These are phyloP conservation scores for Drymonia ruficornis DNA, from an alignment of 2,888 invertebrate genomes.

Conservation along the genomic window DNA sequence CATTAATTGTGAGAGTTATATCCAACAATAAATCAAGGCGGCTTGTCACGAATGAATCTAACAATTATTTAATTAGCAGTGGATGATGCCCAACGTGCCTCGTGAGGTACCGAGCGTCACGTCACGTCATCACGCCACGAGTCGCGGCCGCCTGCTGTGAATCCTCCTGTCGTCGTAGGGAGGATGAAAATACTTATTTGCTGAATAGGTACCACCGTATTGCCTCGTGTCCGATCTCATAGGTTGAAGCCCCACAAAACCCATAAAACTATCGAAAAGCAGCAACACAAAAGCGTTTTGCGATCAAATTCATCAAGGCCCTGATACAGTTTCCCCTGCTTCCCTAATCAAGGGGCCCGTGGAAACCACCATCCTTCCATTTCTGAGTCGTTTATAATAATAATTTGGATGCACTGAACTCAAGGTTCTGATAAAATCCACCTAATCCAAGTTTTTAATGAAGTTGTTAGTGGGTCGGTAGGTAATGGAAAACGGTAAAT, in stretches of 20 bases:
- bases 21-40: constrained; percentile 27
- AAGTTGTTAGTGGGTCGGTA: constrained; percentile 10
- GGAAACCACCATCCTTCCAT: neutral
- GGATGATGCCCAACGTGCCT: constrained; percentile 7
- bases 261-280: no score
- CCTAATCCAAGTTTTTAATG: constrained; percentile 13
- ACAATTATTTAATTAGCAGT: constrained; percentile 28
- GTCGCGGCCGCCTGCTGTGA: neutral
- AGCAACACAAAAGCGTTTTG: no score
- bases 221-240: no score
- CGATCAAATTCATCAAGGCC: no score
- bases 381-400: neutral
- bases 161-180: no score
- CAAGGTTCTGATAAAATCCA: neutral
- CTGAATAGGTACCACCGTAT: no score
- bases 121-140: constrained; percentile 9
- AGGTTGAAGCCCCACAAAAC: no score
- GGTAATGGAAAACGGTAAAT: constrained; percentile 8
- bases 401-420: constrained; percentile 6
- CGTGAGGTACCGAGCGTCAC: neutral
- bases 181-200: no score
- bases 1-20: constrained; percentile 17
- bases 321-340: no score
- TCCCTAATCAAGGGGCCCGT: no score
- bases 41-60: constrained; percentile 24